Base-by-base conservation (phyloP, 2,797 vertebrate species). In the Tapirus indicus region DNA sequence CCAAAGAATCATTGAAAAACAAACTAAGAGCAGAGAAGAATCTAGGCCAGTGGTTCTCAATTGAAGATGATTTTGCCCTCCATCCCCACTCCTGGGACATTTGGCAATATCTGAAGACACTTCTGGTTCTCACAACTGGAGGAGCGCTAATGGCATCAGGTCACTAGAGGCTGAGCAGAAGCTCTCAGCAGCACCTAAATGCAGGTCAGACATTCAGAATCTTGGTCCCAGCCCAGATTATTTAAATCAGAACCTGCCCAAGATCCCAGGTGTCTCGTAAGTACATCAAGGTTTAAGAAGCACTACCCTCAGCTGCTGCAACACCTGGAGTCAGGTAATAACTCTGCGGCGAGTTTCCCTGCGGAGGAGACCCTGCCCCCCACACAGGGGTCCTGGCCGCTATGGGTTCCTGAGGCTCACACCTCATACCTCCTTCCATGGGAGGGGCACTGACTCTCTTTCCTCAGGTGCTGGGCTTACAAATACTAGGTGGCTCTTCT, bases 121-220 rank as follows among this genome's bases (percentile, higher is more conserved):
- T 69, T 87, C 18, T 44, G 69, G 21, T 35, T 49, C 16, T 52
- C 18, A 47, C 52, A 20, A 38, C 6, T 75, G 2, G 13, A n/a
- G 23, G 13, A 95, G 16, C 18, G 7, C 66, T 88, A 12, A 32
- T 60, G 27, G n/a, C 1, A 29, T 69, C 56, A 38, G 64, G n/a
- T 12, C 13, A 21, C 5, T 5, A 75, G 47, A 58, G 21, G 38
- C 60, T 75, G 12, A 60, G 7, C n/a, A 64, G 52, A 13, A 87
- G 54, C 27, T 77, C 58, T 88, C 10, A 75, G 27, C 20, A 94
- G 38, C 79, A 90, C 13, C 60, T 85, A 38, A 84, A 85, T 75
- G 79, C 62, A 80, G 88, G 69, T n/a, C 66, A 88, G 64, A 95
- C 38, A 72, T 82, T 95, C 29, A 88, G 35, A 95, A 64, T 54